These are phyloP conservation scores for Monodelphis domestica DNA, from an alignment of 2,797 vertebrate species.

Conservation along the genomic window DNA sequence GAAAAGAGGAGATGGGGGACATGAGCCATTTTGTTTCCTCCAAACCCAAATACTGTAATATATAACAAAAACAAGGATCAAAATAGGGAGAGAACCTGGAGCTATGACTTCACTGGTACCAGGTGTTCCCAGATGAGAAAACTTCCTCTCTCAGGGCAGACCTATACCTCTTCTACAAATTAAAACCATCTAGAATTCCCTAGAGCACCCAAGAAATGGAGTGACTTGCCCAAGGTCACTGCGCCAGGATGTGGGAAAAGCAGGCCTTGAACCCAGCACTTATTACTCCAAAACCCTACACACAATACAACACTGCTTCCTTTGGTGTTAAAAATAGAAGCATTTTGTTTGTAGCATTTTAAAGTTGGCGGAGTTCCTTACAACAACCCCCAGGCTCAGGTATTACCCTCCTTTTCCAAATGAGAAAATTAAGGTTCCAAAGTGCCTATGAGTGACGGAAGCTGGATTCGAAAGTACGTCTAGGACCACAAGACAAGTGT, in stretches of 20 bases:
- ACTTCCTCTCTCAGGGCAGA: neutral
- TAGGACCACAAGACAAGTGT: neutral
- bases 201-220: neutral
- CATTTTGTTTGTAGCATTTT: neutral
- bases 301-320: neutral
- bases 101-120: neutral
- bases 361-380: neutral
- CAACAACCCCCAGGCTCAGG: neutral
- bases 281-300: neutral
- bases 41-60: neutral
- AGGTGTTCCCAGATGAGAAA: neutral
- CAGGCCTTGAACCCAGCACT: neutral
- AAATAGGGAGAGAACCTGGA: neutral
- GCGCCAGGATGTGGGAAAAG: neutral
- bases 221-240: neutral
- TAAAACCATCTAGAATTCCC: neutral
- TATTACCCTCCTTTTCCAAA: neutral
- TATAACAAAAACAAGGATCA: neutral
- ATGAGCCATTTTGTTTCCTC: neutral
- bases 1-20: conserved; percentile 50
- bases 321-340: neutral
- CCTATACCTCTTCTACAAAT: neutral
- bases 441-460: neutral
- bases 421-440: neutral
- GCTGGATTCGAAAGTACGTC: neutral